Base-by-base conservation (phyloP, 2,113 vertebrate species). In the Pithys albifrons region DNA sequence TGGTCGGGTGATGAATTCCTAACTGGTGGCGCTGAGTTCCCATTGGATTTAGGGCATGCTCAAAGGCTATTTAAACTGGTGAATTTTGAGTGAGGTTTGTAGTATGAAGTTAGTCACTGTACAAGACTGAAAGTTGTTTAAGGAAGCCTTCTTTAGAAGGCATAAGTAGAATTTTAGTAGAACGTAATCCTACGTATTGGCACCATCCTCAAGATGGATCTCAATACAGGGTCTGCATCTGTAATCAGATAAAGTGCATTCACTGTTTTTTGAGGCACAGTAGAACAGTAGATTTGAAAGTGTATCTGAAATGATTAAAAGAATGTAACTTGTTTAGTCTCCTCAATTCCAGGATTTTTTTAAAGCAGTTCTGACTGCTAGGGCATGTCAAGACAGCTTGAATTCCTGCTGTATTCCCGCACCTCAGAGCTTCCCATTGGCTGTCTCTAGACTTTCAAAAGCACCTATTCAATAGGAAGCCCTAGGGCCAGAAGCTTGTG, bases 391-490 rank as follows among this genome's bases (percentile, higher is more conserved):
- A 95, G 57, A 69, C 95, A 92, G 48, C 35, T 75, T 81, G 62
- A 96, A 93, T 96, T 96, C 94, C 76, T 95, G 15, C 52, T 69
- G 11, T 95, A 87, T 95, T 93, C 93, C 65, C 61, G 87, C 78
- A 75, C 73, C 57, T 95, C 61, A 48, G 76, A 92, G 65, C 52
- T 87, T 91, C 57, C 61, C 67, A 78, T 78, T 96, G 94, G 92
- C 83, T 88, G 41, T 57, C 85, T 87, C 52, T 59, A 45, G 73
- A 52, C 61, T 91, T 95, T 95, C 59, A 89, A 92, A 93, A 75
- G 76, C 52, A 81, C 35, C n/a, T 59, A 86, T 83, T 84, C 52
- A 41, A 19, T 72, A 89, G 93, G 70, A 95, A 92, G 45, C 86
- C 91, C 77, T 55, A 31, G 52, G 73, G 91, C 66, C 65, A 78